phyloP scores from a whole-genome alignment of 2,797 vertebrate species.

The Chrosomus eos region DNA sequence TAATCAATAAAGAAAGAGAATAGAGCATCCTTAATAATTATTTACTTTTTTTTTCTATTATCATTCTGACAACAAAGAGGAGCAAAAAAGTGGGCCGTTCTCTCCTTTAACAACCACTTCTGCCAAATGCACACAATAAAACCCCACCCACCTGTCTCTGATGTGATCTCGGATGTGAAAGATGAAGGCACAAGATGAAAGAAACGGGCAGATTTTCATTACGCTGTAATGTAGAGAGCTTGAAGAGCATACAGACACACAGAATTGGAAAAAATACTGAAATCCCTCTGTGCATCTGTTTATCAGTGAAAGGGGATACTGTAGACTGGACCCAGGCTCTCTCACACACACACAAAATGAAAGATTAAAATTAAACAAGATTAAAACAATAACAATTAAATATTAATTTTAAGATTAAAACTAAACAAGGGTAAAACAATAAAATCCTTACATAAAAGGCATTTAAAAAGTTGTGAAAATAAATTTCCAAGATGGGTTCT shows the following conservation, averaged over 20 bases:
- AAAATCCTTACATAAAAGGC: background rate
- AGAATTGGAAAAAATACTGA: conserved; percentile 40
- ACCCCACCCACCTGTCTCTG: conserved; percentile 17
- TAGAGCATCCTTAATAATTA: background rate
- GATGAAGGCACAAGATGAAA: conserved; percentile 37
- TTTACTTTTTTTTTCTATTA: background rate
- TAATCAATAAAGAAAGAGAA: background rate
- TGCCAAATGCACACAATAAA: conserved; percentile 28
- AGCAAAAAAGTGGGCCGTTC: background rate
- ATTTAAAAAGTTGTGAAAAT: background rate
- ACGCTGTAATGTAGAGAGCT: background rate
- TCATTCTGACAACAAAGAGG: background rate
- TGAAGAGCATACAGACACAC: conserved; percentile 14
- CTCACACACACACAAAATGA: background rate
- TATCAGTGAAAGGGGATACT: conserved; percentile 56
- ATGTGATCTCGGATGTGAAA: conserved; percentile 24
- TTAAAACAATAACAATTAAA: too few relatives aligned
- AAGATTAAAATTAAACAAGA: too few relatives aligned
- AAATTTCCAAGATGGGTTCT: background rate
- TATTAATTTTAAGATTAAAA: background rate
- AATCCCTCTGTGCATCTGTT: conserved; percentile 69
- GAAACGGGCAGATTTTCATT: conserved; percentile 30
- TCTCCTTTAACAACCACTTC: conserved; percentile 1
- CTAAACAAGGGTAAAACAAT: background rate
- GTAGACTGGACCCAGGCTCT: conserved; percentile 1